Evolutionary conservation across 2,797 vertebrate species (phyloP), one percentile per base, ranked within the genome.

Genomic region (Sorex maritimensis): DNA sequence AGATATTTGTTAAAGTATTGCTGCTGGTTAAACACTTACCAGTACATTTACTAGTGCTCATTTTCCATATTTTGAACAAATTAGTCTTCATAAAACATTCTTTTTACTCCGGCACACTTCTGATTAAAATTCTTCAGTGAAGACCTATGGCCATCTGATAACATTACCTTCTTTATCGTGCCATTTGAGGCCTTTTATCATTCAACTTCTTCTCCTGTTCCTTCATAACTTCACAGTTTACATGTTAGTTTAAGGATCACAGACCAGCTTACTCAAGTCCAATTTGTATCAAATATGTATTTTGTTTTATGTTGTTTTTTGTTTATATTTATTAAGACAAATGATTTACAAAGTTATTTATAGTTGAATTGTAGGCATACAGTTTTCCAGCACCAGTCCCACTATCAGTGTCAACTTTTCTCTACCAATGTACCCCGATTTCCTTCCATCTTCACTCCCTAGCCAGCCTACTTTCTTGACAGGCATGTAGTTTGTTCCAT

Each of bases 1-100:
- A 46, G 17, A 79, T 79, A 46, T 81, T 49, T 38, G 61, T 78
- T 91, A 4, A 23, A 73, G 21, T 9, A 86, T 63, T 91, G 34
- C 13, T 89, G 15, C 15, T 83, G 86, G 55, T 86, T 91, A 91
- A 89, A 88, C 26, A 71, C 78, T 83, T 84, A 88, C 28, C 24
- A 77, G 28, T 80, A 92, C n/a, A 87, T 46, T 71, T 88, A 75
- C 61, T 46, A 49, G 65, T 67, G 90, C 30, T 26, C 52, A 44
- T 44, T 44, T 44, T 7, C 41, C 41, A 44, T 44, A 44, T 44
- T 44, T 44, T 44, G 41, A 44, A 44, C 68, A 55, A 24, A 75
- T 23, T 85, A 12, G 72, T 52, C 52, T 85, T 88, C 81, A 71
- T 80, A 80, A 91, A 75, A 91, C 52, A 91, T 1, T 71, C 63